Percentiles rank a stretch among this genome's conserved stretches.
These are phyloP conservation scores for Petrocephalus sullivani DNA, from an alignment of 2,797 vertebrate species.

Conservation along the genomic window DNA sequence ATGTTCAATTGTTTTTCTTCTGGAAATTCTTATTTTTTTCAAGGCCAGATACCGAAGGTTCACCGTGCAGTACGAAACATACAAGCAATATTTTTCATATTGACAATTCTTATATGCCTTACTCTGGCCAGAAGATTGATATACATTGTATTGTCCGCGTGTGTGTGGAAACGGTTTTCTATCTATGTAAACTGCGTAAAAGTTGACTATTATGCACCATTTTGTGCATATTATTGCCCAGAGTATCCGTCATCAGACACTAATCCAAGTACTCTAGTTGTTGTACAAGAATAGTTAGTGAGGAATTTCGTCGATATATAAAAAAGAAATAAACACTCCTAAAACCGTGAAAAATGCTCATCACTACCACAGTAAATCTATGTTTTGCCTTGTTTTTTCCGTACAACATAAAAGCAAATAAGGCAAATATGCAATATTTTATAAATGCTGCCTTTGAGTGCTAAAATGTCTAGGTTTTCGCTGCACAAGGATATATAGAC, in stretches of 20 bases:
- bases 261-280: neutral
- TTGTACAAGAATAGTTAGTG: neutral
- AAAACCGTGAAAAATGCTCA: neutral
- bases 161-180: neutral
- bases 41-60: neutral
- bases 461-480: neutral
- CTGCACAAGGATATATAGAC: neutral
- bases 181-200: neutral
- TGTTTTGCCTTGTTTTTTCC: neutral
- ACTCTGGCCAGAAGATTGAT: neutral
- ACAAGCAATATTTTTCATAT: neutral
- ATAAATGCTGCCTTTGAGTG: neutral
- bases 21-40: constrained; percentile 16
- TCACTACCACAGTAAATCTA: neutral
- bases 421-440: neutral
- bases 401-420: neutral
- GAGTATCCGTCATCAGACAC: neutral
- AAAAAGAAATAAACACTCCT: neutral
- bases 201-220: neutral
- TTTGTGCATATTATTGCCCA: neutral
- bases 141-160: neutral
- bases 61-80: neutral
- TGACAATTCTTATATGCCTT: neutral
- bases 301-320: neutral
- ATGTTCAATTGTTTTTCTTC: constrained; percentile 22